Percentiles rank a stretch among this genome's conserved stretches.
Evolutionary conservation across 2,888 invertebrate species (phyloP).

Genomic region (Acleris holmiana): DNA sequence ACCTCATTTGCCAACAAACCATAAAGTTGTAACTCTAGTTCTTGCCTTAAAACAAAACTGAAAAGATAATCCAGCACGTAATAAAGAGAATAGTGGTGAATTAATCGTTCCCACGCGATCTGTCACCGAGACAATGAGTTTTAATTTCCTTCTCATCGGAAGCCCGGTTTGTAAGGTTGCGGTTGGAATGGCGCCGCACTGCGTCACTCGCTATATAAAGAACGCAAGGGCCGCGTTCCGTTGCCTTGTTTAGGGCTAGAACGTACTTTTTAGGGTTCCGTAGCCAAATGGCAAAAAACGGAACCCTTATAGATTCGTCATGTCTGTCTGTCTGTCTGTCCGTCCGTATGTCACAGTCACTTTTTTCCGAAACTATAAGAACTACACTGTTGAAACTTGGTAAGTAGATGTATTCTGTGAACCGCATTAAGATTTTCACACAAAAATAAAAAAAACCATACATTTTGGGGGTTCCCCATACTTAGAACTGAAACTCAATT

Average conservation of each 20-base stretch:
- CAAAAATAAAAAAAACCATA: too few species aligned
- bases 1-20: not conserved
- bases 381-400: too few species aligned
- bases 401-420: too few species aligned
- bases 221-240: not conserved
- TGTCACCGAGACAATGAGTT: slow-evolving; percentile 1
- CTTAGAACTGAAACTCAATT: too few species aligned
- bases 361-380: too few species aligned
- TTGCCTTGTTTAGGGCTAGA: not conserved
- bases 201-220: slow-evolving; percentile 23
- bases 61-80: slow-evolving; percentile 6
- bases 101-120: slow-evolving; percentile 11
- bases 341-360: too few species aligned
- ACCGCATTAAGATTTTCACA: too few species aligned
- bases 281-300: too few species aligned
- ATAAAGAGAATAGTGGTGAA: slow-evolving; percentile 13
- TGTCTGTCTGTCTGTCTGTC: too few species aligned
- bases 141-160: slow-evolving; percentile 9
- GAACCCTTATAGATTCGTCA: too few species aligned
- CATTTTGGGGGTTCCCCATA: too few species aligned
- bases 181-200: slow-evolving; percentile 17
- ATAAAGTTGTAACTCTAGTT: not conserved
- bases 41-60: not conserved
- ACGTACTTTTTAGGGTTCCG: too few species aligned
- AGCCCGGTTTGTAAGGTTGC: slow-evolving; percentile 1